Percentiles rank a stretch among this genome's conserved stretches.
Evolutionary conservation across 2,888 invertebrate genomes (phyloP).

Genomic region (Lucinisca nassula): DNA sequence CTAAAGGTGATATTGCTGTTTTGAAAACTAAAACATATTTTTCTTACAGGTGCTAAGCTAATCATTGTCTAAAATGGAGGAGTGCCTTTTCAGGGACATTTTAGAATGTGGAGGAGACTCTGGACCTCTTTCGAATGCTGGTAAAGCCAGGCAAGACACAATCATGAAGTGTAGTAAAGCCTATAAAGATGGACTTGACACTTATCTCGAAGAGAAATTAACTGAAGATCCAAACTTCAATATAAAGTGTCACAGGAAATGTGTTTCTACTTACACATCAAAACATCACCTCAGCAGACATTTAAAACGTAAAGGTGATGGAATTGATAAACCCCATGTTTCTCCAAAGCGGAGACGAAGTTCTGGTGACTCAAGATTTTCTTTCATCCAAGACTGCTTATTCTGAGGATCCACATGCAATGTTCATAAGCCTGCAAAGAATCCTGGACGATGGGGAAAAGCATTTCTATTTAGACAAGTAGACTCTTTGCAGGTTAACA

Average conservation of each 20-base stretch:
- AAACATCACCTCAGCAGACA: neutral
- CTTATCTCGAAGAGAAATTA: neutral
- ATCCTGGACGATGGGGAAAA: constrained; percentile 32
- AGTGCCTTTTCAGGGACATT: neutral
- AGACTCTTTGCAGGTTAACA: neutral
- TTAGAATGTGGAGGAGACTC: neutral
- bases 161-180: neutral
- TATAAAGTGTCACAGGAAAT: neutral
- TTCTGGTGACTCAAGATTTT: constrained; percentile 11
- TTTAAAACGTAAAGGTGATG: neutral
- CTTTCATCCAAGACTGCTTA: constrained; percentile 34
- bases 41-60: no score
- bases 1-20: no score
- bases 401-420: constrained; percentile 36
- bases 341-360: constrained; percentile 10
- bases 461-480: constrained; percentile 1
- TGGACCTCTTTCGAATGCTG: neutral
- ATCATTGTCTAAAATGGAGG: no score
- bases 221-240: neutral
- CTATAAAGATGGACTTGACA: neutral
- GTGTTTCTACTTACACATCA: neutral
- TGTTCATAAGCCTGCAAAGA: constrained; percentile 11
- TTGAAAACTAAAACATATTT: no score
- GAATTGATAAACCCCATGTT: neutral
- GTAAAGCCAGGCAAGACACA: neutral